phyloP scores from a whole-genome alignment of 1,140 invertebrate species.

The Lutraria rhynchaena region DNA sequence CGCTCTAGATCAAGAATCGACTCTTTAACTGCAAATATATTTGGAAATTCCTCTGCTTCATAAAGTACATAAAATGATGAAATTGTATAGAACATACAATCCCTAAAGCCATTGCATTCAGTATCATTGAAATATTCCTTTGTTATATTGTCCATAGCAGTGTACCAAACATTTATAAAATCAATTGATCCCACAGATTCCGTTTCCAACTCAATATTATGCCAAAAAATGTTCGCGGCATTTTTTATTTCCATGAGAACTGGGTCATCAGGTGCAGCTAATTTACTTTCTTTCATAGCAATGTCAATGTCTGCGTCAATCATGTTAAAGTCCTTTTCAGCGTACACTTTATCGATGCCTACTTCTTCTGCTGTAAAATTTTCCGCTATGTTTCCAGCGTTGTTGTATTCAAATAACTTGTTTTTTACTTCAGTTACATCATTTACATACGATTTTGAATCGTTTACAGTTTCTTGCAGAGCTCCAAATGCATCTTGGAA shows the following conservation, averaged over 20 bases:
- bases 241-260: neutral
- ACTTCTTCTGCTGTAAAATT: constrained; percentile 20
- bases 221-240: neutral
- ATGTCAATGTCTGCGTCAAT: constrained; percentile 10
- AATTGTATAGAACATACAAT: constrained; percentile 29
- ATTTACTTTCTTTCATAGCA: constrained; percentile 22
- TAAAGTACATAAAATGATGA: constrained; percentile 12
- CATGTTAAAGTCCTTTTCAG: constrained; percentile 31
- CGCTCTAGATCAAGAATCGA: constrained; percentile 22
- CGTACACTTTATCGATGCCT: constrained; percentile 19
- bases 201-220: neutral
- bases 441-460: neutral
- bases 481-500: constrained; percentile 5
- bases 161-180: constrained; percentile 31
- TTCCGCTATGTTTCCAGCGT: neutral
- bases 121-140: constrained; percentile 23
- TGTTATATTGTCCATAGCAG: constrained; percentile 25
- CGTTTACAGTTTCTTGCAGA: constrained; percentile 4
- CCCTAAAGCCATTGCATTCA: constrained; percentile 12
- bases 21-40: neutral
- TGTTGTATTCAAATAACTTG: neutral
- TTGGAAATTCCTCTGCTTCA: constrained; percentile 28
- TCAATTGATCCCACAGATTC: constrained; percentile 3
- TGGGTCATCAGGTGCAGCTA: neutral
- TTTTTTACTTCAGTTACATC: neutral